Base-by-base conservation (phyloP, 1,140 invertebrate genomes). In the Formica selysi region DNA sequence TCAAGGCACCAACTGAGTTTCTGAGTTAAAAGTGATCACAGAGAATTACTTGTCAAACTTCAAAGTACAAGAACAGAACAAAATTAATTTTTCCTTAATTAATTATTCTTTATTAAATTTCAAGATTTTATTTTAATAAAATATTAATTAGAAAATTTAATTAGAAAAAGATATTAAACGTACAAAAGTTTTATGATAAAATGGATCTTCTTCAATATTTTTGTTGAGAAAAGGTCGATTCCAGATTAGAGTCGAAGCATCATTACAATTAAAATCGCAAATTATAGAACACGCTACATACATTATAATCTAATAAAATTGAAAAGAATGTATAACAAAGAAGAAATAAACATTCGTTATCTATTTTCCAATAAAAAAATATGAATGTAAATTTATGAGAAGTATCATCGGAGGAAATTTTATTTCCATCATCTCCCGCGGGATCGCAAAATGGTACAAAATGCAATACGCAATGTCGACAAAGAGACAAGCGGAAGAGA, bases 371-470 rank as follows among this genome's bases (percentile, higher is more conserved):
- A 51, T 67, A 67, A 51, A 57, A 19, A 38, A 13, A 32, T 48
- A 61, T 16, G 19, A 61, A 61, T 54, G 54, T 4, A 5, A 16
- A 83, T 83, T 83, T 83, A 83, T 44, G 19, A 48, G 44, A 48
- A 48, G n/a, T 36, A 11, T n/a, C 54, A 19, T 6, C n/a, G 29
- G 57, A 51, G 48, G 29, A 83, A 83, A 83, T 83, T 83, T 44
- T 32, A 57, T 83, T 73, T 62, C 13, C 29, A 36, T 83, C 51
- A 73, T 74, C 38, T 83, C 26, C 57, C 79, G n/a, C 1, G 10
- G 32, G 13, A 44, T 38, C 38, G 48, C 13, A 48, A 54, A 54
- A 73, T 73, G 48, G 19, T 54, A 54, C 22, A 68, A 26, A 80
- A 68, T 48, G 36, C 48, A 70, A 57, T 44, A 57, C 19, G 10